phyloP scores from a whole-genome alignment of 2,888 invertebrate genomes.

The Pachliopta kotzebuea region DNA sequence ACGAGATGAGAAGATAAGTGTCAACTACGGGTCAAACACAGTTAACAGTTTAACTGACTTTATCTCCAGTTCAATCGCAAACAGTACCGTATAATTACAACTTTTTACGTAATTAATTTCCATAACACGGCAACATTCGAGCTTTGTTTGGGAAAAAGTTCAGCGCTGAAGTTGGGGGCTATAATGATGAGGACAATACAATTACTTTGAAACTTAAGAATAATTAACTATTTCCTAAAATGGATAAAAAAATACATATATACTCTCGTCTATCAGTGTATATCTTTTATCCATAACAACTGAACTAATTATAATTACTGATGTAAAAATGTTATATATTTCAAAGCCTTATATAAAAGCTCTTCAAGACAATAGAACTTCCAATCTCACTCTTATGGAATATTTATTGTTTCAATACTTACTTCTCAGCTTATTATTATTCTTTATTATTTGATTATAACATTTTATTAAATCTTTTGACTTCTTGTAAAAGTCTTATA shows the following conservation, averaged over 20 bases:
- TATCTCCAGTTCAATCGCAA: constrained; percentile 24
- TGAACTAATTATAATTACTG: too few relatives aligned
- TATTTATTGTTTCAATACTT: too few relatives aligned
- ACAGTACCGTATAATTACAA: constrained; percentile 29
- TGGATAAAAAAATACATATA: neutral
- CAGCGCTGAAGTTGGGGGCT: neutral
- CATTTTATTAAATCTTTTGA: too few relatives aligned
- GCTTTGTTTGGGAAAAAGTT: constrained; percentile 11
- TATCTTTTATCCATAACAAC: too few relatives aligned
- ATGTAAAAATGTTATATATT: too few relatives aligned
- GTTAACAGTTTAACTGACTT: constrained; percentile 26
- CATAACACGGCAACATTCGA: constrained; percentile 18
- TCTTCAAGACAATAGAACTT: too few relatives aligned
- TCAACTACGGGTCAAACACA: constrained; percentile 27
- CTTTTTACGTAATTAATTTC: constrained; percentile 27
- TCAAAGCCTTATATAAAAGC: too few relatives aligned
- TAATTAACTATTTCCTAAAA: neutral
- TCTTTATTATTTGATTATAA: too few relatives aligned
- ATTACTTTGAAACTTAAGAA: neutral
- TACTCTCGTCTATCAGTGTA: too few relatives aligned
- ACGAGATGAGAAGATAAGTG: constrained; percentile 27
- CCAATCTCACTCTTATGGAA: too few relatives aligned
- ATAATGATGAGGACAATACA: neutral
- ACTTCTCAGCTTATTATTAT: too few relatives aligned
- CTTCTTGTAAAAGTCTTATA: too few relatives aligned